Evolutionary conservation across 2,797 vertebrate genomes (phyloP).

Genomic region (Todus mexicanus): DNA sequence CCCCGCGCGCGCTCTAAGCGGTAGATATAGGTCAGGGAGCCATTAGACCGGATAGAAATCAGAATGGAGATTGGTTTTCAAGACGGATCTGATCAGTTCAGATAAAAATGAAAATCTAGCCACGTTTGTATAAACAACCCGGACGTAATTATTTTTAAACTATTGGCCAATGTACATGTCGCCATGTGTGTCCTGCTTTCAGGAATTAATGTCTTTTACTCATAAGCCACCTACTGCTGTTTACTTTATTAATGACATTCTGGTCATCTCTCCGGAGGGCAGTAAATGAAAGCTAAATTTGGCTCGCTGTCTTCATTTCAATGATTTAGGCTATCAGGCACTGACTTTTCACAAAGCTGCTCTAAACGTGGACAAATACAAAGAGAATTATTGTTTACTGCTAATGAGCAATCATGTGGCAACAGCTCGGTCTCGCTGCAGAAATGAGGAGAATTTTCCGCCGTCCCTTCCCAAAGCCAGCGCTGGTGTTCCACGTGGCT

Average conservation of each 20-base stretch:
- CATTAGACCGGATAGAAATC: background rate
- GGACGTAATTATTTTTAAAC: background rate
- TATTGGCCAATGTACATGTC: background rate
- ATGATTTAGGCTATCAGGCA: background rate
- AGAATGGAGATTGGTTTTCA: background rate
- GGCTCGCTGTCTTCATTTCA: background rate
- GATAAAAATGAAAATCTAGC: background rate
- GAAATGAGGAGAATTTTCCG: background rate
- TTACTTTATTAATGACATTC: background rate
- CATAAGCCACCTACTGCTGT: background rate
- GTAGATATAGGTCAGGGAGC: background rate
- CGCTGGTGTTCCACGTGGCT: background rate
- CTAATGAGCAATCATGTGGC: background rate
- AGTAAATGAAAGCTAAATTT: background rate
- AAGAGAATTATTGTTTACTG: background rate
- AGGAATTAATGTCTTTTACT: background rate
- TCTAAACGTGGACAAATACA: background rate
- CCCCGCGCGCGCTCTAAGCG: accelerated
- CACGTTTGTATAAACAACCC: background rate
- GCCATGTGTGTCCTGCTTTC: conserved; percentile 1
- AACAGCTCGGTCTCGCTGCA: background rate
- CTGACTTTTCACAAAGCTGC: background rate
- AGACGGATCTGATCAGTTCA: background rate
- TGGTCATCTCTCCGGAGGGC: background rate
- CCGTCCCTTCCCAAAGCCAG: background rate